Base-by-base conservation (phyloP, 2,113 vertebrate genomes). In the Egretta garzetta region DNA sequence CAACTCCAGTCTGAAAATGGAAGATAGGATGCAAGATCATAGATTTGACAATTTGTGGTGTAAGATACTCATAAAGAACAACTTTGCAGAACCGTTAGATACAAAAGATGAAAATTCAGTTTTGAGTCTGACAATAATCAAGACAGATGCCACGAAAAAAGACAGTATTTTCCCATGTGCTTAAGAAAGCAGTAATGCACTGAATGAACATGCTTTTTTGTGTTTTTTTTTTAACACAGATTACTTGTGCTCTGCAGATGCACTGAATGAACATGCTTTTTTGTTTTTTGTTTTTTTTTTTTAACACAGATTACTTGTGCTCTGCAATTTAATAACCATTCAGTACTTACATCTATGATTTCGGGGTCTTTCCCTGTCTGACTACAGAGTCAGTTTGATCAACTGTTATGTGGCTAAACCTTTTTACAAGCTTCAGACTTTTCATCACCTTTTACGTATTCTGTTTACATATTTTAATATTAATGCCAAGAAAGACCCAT, bases 381-480 rank as follows among this genome's bases (percentile, higher is more conserved):
- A 90, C 39, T 80, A 68, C 3, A 80, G 47, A 70, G 79, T 80
- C 58, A 94, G n/a, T 73, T 37, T 95, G 74, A 93, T 80, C 88
- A 96, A 93, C 43, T 56, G 26, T 12, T 79, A 53, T 41, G 47
- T 52, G 55, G 63, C 71, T 96, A 92, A 97, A 73, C 14, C 10
- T 72, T 96, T 93, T 59, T 66, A 95, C 27, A 94, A 63, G 39
- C 45, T 82, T 89, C 33, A 93, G 81, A 86, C 93, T 96, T 90
- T 90, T 91, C 66, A 90, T 50, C 59, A 92, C 14, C 49, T 94
- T 45, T 37, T 92, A 95, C 50, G 11, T 58, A 92, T 93, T 82
- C 27, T 35, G 17, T 93, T 96, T 84, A 94, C 70, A 33, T 92
- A 93, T 85, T 94, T 96, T 81, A 97, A 94, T 95, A 96, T 71